phyloP scores from a whole-genome alignment of 2,888 invertebrate genomes.

The Druceiella hillmani region DNA sequence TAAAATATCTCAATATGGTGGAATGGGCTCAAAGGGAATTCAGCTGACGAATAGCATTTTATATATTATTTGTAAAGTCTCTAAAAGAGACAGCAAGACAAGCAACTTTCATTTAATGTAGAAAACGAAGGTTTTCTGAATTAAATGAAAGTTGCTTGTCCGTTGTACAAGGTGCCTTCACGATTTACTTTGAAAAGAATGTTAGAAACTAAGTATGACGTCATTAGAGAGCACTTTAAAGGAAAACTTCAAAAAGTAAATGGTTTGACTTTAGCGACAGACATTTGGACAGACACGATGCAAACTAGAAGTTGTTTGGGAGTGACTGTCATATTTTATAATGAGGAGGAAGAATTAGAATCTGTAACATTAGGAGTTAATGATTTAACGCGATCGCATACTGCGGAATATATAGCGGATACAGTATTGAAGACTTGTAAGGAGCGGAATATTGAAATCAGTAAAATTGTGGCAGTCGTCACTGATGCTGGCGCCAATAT shows the following conservation, averaged over 20 bases:
- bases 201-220: conserved; percentile 14
- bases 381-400: conserved; percentile 15
- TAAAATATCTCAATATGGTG: no score
- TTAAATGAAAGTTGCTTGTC: conserved; percentile 13
- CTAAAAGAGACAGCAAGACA: no score
- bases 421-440: conserved; percentile 9
- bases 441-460: conserved; percentile 6
- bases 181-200: conserved; percentile 12
- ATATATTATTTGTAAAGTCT: no score
- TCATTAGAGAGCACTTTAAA: conserved; percentile 10
- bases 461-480: conserved; percentile 15
- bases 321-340: conserved; percentile 12
- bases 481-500: conserved; percentile 19
- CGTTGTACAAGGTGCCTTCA: conserved; percentile 14
- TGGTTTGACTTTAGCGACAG: conserved; percentile 15
- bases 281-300: conserved; percentile 17
- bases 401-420: conserved; percentile 15
- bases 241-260: conserved; percentile 10
- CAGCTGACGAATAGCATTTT: no score
- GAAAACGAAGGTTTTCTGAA: conserved; percentile 18
- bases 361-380: conserved; percentile 15
- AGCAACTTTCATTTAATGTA: conserved; percentile 18
- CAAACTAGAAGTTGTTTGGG: conserved; percentile 18
- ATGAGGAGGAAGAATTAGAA: conserved; percentile 10
- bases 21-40: no score